A percentile compares a stretch with the other conserved stretches of the same genome.
Evolutionary conservation across 2,888 invertebrate species (phyloP).

Genomic region (Rhagium mordax): DNA sequence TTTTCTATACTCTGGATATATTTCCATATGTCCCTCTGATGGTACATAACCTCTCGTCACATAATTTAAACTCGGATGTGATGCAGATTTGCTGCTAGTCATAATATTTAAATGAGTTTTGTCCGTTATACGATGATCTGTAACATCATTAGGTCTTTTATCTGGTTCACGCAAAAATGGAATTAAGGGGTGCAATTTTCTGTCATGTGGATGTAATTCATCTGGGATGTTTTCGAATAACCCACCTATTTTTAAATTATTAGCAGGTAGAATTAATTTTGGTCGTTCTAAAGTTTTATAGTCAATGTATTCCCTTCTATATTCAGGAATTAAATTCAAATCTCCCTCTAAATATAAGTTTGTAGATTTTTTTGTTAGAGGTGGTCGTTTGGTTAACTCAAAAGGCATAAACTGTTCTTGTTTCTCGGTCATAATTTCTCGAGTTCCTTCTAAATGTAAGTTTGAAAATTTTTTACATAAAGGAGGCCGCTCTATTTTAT

Average conservation of each 20-base stretch:
- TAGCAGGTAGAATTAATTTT: slow-evolving; percentile 58
- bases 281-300: slow-evolving; percentile 59
- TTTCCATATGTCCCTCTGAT: slow-evolving; percentile 43
- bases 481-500: slow-evolving; percentile 68
- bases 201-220: slow-evolving; percentile 66
- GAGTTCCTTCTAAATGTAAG: slow-evolving; percentile 71
- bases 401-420: slow-evolving; percentile 68
- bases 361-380: slow-evolving; percentile 66
- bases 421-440: slow-evolving; percentile 67
- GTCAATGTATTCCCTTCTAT: slow-evolving; percentile 64
- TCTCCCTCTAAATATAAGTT: slow-evolving; percentile 71
- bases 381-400: slow-evolving; percentile 68
- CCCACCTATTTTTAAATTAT: slow-evolving; percentile 69
- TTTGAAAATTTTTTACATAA: slow-evolving; percentile 69
- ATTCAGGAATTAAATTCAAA: slow-evolving; percentile 69
- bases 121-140: neutral
- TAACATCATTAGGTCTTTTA: slow-evolving; percentile 41
- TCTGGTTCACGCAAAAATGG: slow-evolving; percentile 61
- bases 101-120: neutral
- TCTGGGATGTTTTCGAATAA: slow-evolving; percentile 67
- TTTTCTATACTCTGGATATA: slow-evolving; percentile 69
- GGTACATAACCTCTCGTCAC: neutral
- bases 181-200: slow-evolving; percentile 63
- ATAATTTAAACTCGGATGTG: slow-evolving; percentile 40
- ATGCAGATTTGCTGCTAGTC: slow-evolving; percentile 28